phyloP scores from a whole-genome alignment of 2,888 invertebrate species.

The Cryptocephalus moraei region DNA sequence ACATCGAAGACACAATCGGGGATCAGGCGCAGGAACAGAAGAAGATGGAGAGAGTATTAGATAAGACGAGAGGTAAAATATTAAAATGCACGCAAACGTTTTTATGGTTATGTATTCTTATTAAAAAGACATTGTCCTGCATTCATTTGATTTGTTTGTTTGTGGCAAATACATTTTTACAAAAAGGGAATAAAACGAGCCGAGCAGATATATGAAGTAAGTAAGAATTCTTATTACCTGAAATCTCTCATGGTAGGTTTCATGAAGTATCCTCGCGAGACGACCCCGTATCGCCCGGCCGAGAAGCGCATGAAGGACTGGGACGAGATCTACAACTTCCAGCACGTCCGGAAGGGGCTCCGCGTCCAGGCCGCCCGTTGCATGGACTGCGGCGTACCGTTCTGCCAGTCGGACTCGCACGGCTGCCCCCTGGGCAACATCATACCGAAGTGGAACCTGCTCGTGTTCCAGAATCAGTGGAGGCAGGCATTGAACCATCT shows the following conservation, averaged over 20 bases:
- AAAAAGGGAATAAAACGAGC: too few relatives aligned
- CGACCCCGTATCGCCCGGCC: conserved; percentile 73
- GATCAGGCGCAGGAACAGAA: conserved; percentile 70
- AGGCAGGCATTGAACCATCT: conserved; percentile 85
- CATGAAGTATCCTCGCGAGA: conserved; percentile 90
- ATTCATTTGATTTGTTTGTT: too few relatives aligned
- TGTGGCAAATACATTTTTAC: background rate
- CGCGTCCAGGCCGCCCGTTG: conserved; percentile 87
- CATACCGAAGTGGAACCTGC: conserved; percentile 98
- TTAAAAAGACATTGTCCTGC: too few relatives aligned
- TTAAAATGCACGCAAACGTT: background rate
- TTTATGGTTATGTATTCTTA: too few relatives aligned
- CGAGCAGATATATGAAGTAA: too few relatives aligned
- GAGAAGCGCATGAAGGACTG: conserved; percentile 84
- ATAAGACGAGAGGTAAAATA: conserved; percentile 53
- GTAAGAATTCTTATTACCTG: too few relatives aligned
- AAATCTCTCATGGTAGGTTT: conserved; percentile 51
- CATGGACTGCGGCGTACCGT: conserved; percentile 99
- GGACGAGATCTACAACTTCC: conserved; percentile 91
- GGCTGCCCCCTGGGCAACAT: conserved; percentile 98
- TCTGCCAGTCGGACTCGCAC: conserved; percentile 84
- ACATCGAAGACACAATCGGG: conserved; percentile 82
- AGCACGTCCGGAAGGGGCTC: conserved; percentile 79
- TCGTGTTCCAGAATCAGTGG: conserved; percentile 93
- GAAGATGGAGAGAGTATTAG: conserved; percentile 70